phyloP scores from a whole-genome alignment of 1,140 invertebrate species.

The Chelonus insularis region DNA sequence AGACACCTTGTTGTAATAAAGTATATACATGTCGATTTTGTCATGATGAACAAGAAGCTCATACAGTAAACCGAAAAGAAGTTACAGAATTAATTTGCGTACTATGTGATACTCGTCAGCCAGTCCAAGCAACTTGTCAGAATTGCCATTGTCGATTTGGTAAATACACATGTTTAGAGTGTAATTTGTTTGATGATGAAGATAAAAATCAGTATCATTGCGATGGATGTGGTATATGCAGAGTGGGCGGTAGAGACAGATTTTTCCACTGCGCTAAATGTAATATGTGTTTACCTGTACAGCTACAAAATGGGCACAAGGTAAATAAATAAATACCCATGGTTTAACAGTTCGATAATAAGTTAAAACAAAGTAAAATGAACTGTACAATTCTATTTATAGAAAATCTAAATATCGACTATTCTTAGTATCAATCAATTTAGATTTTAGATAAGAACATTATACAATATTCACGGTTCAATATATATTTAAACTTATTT shows the following conservation, averaged over 20 bases:
- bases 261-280: constrained; percentile 87
- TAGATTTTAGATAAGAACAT: no score
- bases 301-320: constrained; percentile 78
- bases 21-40: constrained; percentile 86
- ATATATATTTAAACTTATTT: no score
- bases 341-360: neutral
- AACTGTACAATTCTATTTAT: neutral
- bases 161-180: constrained; percentile 85
- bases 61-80: constrained; percentile 78
- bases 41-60: constrained; percentile 83
- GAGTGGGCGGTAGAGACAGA: constrained; percentile 80
- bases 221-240: constrained; percentile 83
- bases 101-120: constrained; percentile 77
- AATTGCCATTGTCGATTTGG: constrained; percentile 77
- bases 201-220: constrained; percentile 90
- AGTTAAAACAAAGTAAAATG: neutral
- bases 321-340: constrained; percentile 56
- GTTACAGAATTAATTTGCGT: constrained; percentile 82
- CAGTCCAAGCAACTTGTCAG: constrained; percentile 75
- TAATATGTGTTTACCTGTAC: constrained; percentile 83
- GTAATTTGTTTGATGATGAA: constrained; percentile 87
- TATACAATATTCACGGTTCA: no score
- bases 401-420: neutral
- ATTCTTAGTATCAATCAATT: no score
- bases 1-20: constrained; percentile 88